Evolutionary conservation across 2,113 vertebrate species (phyloP).

Genomic region (Eleginops maclovinus): DNA sequence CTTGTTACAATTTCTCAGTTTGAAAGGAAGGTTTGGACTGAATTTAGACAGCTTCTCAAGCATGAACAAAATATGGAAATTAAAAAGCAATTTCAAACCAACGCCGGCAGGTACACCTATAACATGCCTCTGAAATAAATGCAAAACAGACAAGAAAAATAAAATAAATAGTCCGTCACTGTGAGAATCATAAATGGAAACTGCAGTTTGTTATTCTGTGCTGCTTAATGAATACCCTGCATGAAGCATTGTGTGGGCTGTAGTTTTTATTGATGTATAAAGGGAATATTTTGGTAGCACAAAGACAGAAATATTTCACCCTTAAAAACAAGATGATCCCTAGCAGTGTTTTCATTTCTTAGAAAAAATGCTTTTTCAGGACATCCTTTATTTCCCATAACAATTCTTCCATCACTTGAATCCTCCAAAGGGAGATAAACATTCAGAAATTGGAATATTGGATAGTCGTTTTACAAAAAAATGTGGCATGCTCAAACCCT

Average conservation of each 20-base stretch:
- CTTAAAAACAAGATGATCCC: neutral
- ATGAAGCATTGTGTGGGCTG: neutral
- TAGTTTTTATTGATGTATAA: neutral
- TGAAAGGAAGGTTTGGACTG: slow-evolving; percentile 5
- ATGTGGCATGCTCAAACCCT: too few relatives aligned
- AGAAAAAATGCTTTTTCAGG: neutral
- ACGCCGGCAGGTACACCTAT: neutral
- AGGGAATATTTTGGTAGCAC: slow-evolving; percentile 1
- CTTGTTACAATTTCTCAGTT: neutral
- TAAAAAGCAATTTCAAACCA: neutral
- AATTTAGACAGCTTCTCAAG: neutral
- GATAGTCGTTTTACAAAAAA: neutral
- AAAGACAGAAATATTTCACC: neutral
- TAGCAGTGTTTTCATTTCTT: neutral
- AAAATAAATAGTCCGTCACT: neutral
- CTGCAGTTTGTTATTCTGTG: slow-evolving; percentile 16
- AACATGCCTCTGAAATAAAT: slow-evolving; percentile 22
- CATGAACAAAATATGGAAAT: slow-evolving; percentile 31
- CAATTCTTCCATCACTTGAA: neutral
- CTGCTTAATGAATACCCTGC: slow-evolving; percentile 2
- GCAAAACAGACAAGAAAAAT: neutral
- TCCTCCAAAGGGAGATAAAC: neutral
- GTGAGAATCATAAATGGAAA: slow-evolving; percentile 37
- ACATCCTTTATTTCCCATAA: neutral
- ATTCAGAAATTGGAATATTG: neutral